Evolutionary conservation across 2,113 vertebrate species (phyloP), one percentile per base, ranked within the genome.

Genomic region (Triplophysa dalaica): DNA sequence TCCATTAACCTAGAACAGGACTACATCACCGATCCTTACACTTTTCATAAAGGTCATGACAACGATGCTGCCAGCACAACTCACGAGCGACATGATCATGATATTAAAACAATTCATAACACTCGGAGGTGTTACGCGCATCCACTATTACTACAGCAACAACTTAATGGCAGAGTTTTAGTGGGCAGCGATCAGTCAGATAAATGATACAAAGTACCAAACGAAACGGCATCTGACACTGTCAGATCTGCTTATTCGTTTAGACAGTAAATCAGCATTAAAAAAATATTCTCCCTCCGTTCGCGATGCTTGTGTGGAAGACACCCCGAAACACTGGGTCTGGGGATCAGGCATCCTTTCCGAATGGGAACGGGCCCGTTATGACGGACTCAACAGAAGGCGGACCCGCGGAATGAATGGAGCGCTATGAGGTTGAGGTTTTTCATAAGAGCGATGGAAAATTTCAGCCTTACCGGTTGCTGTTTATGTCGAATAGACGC

Each of bases 391-490:
- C 50, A 54, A 17, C 14, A 16, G 50, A 14, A 14, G 12, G 13
- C 48, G 61, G 58, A 62, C 67, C 29, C 16, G 50, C 54, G 63
- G 70, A 75, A 79, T 69, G 58, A 75, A 75, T 67, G 70, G 70
- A 58, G 17, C 33, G 62, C 21, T 63, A 4, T n/a, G 33, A 21
- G 54, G 9, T 38, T 29, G 22, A 38, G 41, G 29, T 48, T 63
- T 4, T 43, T 13, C 29, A n/a, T 14, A 17, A 12, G 17, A 26
- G 66, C 43, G 48, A 33, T 21, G 48, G 10, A 45, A 54, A 64
- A 63, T 61, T 21, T 50, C n/a, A 70, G 74, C 83, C 90, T 80
- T 86, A 93, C 93, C 91, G 90, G 85, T 79, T 90, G 92, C 83
- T 88, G 92, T 86, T 82, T 88, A 81, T 89, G 83, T 43, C 90